A percentile compares a stretch with the other conserved stretches of the same genome.
Evolutionary conservation across 2,113 vertebrate genomes (phyloP).

Genomic region (Microcebus lehilahytsara): DNA sequence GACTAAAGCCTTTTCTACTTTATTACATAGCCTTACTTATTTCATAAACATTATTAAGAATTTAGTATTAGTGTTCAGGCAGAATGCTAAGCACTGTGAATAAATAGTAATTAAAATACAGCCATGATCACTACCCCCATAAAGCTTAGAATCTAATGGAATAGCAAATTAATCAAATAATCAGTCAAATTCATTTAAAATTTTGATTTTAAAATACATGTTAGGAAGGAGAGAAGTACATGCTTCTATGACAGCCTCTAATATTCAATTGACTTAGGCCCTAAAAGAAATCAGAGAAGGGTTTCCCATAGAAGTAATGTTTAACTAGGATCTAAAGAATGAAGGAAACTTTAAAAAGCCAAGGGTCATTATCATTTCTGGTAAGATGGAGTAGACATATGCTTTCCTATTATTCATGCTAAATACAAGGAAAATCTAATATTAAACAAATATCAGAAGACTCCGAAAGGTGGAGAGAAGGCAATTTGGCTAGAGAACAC

Average conservation of each 20-base stretch:
- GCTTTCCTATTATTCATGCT: too few relatives aligned
- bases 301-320: background rate
- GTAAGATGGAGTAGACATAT: too few relatives aligned
- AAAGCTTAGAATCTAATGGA: background rate
- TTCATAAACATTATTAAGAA: conserved; percentile 12
- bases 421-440: too few relatives aligned
- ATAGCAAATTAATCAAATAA: background rate
- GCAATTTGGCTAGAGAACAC: too few relatives aligned
- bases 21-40: background rate
- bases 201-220: background rate
- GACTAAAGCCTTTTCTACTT: background rate
- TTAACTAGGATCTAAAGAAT: background rate
- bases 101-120: background rate
- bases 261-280: background rate
- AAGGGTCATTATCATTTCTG: too few relatives aligned
- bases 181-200: background rate
- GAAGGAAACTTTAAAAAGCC: too few relatives aligned
- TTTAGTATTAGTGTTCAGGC: background rate
- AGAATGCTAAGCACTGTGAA: background rate
- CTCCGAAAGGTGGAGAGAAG: too few relatives aligned
- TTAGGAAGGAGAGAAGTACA: background rate
- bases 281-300: background rate
- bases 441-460: too few relatives aligned
- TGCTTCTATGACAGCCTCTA: background rate
- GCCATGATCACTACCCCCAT: background rate